Conservation (phyloP, 2,113 vertebrate genomes). For the Heliornis fulica region DNA sequence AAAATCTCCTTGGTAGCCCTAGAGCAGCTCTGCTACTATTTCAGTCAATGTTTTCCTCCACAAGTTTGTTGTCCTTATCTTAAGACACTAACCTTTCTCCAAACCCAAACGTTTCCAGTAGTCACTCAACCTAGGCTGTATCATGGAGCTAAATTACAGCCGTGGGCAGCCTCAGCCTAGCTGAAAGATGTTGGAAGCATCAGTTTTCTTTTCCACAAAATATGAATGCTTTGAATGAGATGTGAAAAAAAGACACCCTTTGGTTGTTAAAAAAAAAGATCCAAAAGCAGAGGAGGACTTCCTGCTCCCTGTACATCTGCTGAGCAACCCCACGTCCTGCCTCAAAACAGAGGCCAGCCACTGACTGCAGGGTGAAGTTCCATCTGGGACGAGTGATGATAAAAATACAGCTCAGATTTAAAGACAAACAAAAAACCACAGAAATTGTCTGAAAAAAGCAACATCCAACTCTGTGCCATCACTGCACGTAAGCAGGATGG, state of each 20-base stretch:
- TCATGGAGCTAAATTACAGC: not conserved
- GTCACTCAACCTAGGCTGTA: not conserved
- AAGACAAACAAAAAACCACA: not conserved
- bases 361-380: rapidly evolving
- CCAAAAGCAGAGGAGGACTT: not conserved
- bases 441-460: not conserved
- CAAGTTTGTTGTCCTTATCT: not conserved
- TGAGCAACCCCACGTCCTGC: not conserved
- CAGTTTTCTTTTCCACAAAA: not conserved
- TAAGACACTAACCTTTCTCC: not conserved
- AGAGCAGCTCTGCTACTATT: not conserved
- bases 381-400: rapidly evolving
- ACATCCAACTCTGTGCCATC: no score
- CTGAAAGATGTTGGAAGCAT: not conserved
- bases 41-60: not conserved
- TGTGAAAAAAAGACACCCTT: not conserved
- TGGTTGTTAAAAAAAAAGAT: not conserved
- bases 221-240: not conserved
- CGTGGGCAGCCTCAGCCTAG: not conserved
- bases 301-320: not conserved
- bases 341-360: not conserved
- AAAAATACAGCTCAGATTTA: not conserved
- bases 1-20: rapidly evolving
- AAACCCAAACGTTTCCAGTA: not conserved
- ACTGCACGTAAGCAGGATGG: no score